Evolutionary conservation across 2,797 vertebrate species (phyloP).

Genomic region (Tinamus major): DNA sequence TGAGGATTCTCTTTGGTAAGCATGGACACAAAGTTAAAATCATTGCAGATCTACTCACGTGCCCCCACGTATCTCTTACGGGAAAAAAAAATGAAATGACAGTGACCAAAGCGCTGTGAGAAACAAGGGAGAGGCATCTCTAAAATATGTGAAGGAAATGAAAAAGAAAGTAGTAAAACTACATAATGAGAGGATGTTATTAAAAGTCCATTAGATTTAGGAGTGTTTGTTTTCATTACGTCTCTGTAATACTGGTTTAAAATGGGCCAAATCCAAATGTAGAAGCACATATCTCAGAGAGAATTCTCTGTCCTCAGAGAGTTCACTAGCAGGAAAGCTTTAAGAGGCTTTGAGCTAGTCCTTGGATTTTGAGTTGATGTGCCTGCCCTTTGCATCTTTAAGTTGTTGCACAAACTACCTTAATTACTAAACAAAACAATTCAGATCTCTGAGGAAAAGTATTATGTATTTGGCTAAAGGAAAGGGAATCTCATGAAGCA

Average conservation of each 20-base stretch:
- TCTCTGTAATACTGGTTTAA: background rate
- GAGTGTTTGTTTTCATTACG: conserved; percentile 24
- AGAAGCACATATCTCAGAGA: background rate
- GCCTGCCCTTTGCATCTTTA: conserved; percentile 54
- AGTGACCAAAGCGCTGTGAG: background rate
- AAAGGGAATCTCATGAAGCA: conserved; percentile 25
- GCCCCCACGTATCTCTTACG: background rate
- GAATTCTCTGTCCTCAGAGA: conserved; percentile 35
- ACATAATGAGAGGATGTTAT: background rate
- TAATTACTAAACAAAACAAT: conserved; percentile 65
- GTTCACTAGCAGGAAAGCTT: conserved; percentile 12
- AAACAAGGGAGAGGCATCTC: background rate
- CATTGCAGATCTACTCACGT: background rate
- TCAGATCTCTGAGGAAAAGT: conserved; percentile 43
- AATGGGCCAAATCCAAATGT: conserved; percentile 27
- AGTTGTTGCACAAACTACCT: conserved; percentile 54
- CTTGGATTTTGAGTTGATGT: conserved; percentile 31
- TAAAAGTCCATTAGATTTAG: conserved; percentile 1
- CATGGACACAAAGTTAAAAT: background rate
- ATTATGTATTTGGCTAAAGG: conserved; percentile 10
- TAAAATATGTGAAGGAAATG: conserved; percentile 17
- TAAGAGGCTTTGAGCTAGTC: conserved; percentile 28
- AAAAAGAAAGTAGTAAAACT: conserved; percentile 27
- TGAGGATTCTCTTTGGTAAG: background rate
- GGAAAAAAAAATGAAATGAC: background rate